A percentile compares a stretch with the other conserved stretches of the same genome.
These are phyloP conservation scores for Drosophila anceps DNA, from an alignment of 2,888 invertebrate species.

Conservation along the genomic window DNA sequence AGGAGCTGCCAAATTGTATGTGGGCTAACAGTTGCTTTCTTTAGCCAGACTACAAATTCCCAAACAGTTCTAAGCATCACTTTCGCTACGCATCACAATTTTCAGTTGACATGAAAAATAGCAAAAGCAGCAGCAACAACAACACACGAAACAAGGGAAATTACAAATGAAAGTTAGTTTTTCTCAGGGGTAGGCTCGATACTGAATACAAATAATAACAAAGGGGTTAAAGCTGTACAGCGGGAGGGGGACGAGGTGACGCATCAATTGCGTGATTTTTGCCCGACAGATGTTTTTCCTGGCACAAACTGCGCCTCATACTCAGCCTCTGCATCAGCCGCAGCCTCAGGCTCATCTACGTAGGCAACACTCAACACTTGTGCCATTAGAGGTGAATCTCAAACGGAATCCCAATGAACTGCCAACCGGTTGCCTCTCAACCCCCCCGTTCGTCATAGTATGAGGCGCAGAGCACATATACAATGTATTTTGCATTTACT, in stretches of 20 bases:
- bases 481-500: conserved; percentile 76
- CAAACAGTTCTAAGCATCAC: conserved; percentile 33
- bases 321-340: neutral
- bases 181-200: conserved; percentile 63
- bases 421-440: conserved; percentile 29
- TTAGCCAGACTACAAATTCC: conserved; percentile 27
- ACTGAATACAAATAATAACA: conserved; percentile 22
- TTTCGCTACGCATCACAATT: conserved; percentile 58
- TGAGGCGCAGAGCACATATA: conserved; percentile 34
- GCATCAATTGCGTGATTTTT: conserved; percentile 70
- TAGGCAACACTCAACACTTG: conserved; percentile 62
- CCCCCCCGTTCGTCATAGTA: conserved; percentile 4
- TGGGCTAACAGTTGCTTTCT: conserved; percentile 40
- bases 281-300: conserved; percentile 65
- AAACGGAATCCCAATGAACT: conserved; percentile 53
- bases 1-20: conserved; percentile 57
- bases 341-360: neutral
- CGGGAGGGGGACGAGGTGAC: conserved; percentile 43
- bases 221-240: conserved; percentile 39
- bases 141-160: conserved; percentile 13
- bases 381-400: conserved; percentile 63
- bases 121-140: conserved; percentile 17
- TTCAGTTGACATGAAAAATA: conserved; percentile 59
- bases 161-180: conserved; percentile 25
- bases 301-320: conserved; percentile 35